Evolutionary conservation across 2,888 invertebrate species (phyloP).

Genomic region (Sepiola atlantica): DNA sequence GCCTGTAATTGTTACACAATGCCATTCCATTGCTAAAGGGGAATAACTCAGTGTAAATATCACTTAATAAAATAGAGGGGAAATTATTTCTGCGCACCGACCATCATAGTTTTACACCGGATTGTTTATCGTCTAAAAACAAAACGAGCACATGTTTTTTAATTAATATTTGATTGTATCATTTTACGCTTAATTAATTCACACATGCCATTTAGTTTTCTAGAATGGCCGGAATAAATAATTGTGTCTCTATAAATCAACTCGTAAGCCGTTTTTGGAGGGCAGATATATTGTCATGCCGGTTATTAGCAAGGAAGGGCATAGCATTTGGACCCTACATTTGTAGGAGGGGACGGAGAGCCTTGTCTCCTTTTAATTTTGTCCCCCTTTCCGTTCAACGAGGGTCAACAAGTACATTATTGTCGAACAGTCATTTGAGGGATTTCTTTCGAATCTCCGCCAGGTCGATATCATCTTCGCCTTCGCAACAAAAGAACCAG

Average conservation of each 20-base stretch:
- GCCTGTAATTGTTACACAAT: no score
- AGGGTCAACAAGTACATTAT: neutral
- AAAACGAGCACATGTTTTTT: no score
- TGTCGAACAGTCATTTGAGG: neutral
- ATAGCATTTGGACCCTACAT: neutral
- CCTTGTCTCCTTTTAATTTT: neutral
- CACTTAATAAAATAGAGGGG: neutral
- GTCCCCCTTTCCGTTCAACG: neutral
- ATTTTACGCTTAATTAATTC: no score
- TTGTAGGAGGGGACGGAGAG: neutral
- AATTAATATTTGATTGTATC: no score
- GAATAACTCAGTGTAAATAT: neutral
- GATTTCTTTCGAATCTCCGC: neutral
- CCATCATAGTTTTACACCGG: neutral
- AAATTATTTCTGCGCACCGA: neutral
- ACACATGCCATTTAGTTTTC: neutral
- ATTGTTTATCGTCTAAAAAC: no score
- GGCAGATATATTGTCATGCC: neutral
- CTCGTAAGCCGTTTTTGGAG: neutral
- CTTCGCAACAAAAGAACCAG: neutral
- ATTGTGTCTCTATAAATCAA: neutral
- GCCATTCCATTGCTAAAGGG: neutral
- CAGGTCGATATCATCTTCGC: neutral
- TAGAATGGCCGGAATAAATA: neutral
- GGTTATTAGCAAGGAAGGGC: neutral